Conservation (phyloP, 1,140 invertebrate species). For the fruit fly (Drosophila melanogaster) region DNA sequence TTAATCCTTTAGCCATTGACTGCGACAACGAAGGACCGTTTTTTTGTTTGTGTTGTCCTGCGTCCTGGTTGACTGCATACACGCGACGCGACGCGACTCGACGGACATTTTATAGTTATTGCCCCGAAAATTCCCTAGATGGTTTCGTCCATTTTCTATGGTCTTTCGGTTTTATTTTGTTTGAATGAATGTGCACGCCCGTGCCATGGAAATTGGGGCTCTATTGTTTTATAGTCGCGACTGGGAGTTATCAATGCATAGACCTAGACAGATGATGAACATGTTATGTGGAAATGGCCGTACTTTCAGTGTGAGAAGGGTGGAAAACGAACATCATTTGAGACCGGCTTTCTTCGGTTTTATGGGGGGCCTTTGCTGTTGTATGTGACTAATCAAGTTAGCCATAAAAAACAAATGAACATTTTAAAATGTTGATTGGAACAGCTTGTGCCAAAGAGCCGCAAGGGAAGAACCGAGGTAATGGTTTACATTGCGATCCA, state of each 20-base stretch:
- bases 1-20: conserved; percentile 76
- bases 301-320: neutral
- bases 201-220: conserved; percentile 63
- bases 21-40: conserved; percentile 59
- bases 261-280: conserved; percentile 67
- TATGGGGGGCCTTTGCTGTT: neutral
- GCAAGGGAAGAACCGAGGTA: neutral
- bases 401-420: neutral
- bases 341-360: conserved; percentile 5
- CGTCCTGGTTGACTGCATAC: conserved; percentile 64
- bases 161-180: conserved; percentile 71
- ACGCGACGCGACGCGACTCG: conserved; percentile 69
- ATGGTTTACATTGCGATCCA: too few relatives aligned
- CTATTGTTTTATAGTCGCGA: conserved; percentile 72
- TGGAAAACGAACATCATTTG: conserved; percentile 7
- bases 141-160: conserved; percentile 72
- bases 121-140: conserved; percentile 75
- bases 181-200: conserved; percentile 53
- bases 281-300: neutral
- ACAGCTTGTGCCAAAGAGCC: neutral
- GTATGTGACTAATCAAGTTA: conserved; percentile 5
- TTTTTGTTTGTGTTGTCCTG: conserved; percentile 33
- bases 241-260: conserved; percentile 43
- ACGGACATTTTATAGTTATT: conserved; percentile 80
- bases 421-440: conserved; percentile 2